Conservation (phyloP, 1,140 invertebrate genomes). For the Daktulosphaira vitifoliae region DNA sequence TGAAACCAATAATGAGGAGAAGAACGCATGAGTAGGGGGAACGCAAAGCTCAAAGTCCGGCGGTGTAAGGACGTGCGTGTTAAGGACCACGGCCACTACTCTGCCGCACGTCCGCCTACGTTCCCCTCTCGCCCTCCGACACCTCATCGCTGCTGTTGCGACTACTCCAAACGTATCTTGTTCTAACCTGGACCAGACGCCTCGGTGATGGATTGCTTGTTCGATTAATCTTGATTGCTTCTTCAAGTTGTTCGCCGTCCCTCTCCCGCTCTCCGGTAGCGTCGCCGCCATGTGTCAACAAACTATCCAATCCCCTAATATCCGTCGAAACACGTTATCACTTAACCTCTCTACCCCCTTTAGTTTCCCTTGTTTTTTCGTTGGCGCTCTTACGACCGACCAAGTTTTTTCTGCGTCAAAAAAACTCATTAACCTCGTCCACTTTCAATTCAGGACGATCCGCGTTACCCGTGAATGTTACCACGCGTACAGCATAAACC, state of each 20-base stretch:
- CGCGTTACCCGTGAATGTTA: no score
- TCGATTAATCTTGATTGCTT: conserved; percentile 34
- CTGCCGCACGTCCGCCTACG: not conserved
- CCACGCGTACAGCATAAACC: no score
- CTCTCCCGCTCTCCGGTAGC: not conserved
- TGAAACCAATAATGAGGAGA: no score
- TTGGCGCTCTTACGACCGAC: not conserved
- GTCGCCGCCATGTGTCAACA: conserved; percentile 22
- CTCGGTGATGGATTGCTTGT: conserved; percentile 33
- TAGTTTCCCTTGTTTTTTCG: not conserved
- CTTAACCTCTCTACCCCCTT: conserved; percentile 29
- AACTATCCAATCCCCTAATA: conserved; percentile 33
- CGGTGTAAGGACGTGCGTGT: conserved; percentile 4
- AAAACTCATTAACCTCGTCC: conserved; percentile 27
- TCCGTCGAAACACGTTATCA: conserved; percentile 33
- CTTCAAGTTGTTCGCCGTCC: conserved; percentile 28
- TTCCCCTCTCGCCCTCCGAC: not conserved
- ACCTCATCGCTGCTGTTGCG: not conserved
- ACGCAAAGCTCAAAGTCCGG: no score
- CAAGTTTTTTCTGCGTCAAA: conserved; percentile 1
- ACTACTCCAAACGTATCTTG: conserved; percentile 26
- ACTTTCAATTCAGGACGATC: not conserved
- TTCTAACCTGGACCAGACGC: conserved; percentile 33
- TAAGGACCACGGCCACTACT: not conserved
- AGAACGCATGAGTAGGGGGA: no score